These are phyloP conservation scores for Acanthoscelides obtectus DNA, from an alignment of 2,888 invertebrate species.

Conservation along the genomic window DNA sequence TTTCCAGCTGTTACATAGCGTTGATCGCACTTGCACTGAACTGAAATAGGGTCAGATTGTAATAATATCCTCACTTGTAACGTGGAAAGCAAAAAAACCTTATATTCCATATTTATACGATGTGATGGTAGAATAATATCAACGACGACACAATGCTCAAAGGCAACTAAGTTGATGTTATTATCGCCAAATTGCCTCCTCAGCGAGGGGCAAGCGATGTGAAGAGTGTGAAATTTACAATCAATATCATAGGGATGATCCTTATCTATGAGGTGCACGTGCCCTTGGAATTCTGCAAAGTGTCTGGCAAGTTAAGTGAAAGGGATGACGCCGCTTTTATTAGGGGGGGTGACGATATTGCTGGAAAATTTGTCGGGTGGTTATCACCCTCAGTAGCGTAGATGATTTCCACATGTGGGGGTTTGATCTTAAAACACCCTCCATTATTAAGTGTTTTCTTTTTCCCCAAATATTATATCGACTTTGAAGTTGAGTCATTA, in stretches of 20 bases:
- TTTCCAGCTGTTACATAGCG: no score
- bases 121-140: neutral
- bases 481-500: no score
- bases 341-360: neutral
- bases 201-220: neutral
- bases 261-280: conserved; percentile 9
- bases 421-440: no score
- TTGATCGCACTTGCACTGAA: no score
- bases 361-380: neutral
- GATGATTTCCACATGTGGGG: neutral
- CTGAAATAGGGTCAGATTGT: no score
- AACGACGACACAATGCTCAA: neutral
- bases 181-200: neutral
- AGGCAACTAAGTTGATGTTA: neutral
- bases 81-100: no score
- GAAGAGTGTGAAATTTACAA: neutral
- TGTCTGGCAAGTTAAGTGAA: conserved; percentile 1
- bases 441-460: no score
- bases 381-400: neutral
- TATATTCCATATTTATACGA: no score
- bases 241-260: neutral
- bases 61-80: no score
- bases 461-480: no score
- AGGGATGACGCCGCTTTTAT: neutral
- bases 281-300: conserved; percentile 7